Evolutionary conservation across 2,888 invertebrate species (phyloP).

Genomic region (Eupithecia tripunctaria): DNA sequence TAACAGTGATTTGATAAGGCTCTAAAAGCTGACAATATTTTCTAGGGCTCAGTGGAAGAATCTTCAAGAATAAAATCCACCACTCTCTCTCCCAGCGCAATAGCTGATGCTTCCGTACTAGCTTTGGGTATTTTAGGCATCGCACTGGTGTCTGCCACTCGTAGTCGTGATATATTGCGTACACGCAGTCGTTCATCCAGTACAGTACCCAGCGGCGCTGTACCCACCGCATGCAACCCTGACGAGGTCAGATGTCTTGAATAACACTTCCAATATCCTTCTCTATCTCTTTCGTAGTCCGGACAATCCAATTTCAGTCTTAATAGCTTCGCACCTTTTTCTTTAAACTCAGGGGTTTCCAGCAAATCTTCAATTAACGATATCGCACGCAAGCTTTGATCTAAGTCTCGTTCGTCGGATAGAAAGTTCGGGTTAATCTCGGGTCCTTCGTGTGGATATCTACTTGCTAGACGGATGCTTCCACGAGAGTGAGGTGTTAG

Average conservation of each 20-base stretch:
- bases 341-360: constrained; percentile 1
- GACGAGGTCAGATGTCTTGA: background rate
- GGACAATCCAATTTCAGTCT: constrained; percentile 5
- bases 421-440: constrained; percentile 3
- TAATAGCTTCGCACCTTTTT: background rate
- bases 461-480: constrained; percentile 6
- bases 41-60: too few relatives aligned
- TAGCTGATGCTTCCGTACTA: background rate
- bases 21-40: too few relatives aligned
- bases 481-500: constrained; percentile 3
- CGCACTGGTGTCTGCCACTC: background rate
- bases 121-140: constrained; percentile 22
- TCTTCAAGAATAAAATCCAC: constrained; percentile 6
- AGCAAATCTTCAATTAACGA: constrained; percentile 5
- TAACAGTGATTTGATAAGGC: too few relatives aligned
- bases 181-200: constrained; percentile 5
- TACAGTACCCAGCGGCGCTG: background rate
- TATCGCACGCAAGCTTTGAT: background rate
- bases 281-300: background rate
- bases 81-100: background rate
- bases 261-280: constrained; percentile 4
- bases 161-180: constrained; percentile 33
- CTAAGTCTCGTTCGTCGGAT: constrained; percentile 1
- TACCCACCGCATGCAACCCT: constrained; percentile 10
- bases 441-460: background rate